Evolutionary conservation across 2,113 vertebrate species (phyloP), one percentile per base, ranked within the genome.

Genomic region (Callithrix jacchus): DNA sequence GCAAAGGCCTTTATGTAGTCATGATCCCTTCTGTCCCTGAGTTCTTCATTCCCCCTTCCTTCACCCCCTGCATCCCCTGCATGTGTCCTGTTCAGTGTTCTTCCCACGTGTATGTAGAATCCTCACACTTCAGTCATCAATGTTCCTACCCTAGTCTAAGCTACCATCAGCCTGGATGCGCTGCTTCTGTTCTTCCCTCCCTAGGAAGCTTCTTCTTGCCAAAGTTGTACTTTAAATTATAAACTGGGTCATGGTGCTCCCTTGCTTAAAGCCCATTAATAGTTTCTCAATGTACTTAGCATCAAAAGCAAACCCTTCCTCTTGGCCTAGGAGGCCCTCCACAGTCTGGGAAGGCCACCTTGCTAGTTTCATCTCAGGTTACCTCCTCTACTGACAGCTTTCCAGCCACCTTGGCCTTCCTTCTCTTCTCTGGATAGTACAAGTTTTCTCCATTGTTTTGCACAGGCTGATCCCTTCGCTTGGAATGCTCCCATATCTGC

Each of bases 1-100:
- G 2, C 49, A 17, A 8, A n/a, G 32, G 27, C 18, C 58, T 79
- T 23, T n/a, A 6, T 4, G 8, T 10, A 18, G 4, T 9, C 35
- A 54, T 0, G 6, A 27, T 0, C 23, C 30, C 6, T 10, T 17
- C 68, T 64, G 17, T 14, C 3, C 12, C 6, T 17, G 8, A 21
- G 35, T 8, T 73, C 68, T 86, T 56, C 10, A 14, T 37, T 79
- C 45, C 40, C 73, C 21, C 52, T 66, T 17, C n/a, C 0, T 0
- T 32, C 21, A 35, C 0, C 9, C 10, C 47, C 10, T 14, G 42
- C 6, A 14, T 42, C 9, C 7, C 42, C 9, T 18, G 13, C 21
- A 6, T 35, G 42, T n/a, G 45, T 45, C 45, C 45, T 12, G 0
- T 5, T 40, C 13, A 20, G 0, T 14, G 4, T 9, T 47, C 45